Evolutionary conservation across 2,113 vertebrate species (phyloP), one percentile per base, ranked within the genome.

Genomic region (Phaetusa simplex): DNA sequence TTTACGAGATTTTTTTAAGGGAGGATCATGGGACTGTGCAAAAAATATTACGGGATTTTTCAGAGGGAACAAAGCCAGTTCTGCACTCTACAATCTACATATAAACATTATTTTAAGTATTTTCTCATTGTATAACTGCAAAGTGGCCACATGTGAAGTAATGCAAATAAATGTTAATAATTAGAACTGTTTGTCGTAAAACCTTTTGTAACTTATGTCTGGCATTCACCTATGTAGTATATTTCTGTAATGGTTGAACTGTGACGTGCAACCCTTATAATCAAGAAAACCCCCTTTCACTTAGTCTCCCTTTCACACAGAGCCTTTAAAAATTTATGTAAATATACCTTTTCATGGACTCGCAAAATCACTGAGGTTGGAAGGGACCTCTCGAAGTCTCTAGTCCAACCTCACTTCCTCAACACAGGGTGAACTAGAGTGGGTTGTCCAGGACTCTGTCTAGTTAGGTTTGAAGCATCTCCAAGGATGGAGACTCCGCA

Each of bases 361-460:
- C 1, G 3, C 20, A 32, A 47, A 66, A 38, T 58, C 23, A 19
- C 1, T 43, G 58, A n/a, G 27, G 47, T 82, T 76, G 38, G 38
- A 83, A 67, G 47, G 29, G 50, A 53, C 38, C 27, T 90, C 50
- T 82, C 45, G 34, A 71, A 71, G 11, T n/a, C 36, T 81, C 18
- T 38, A n/a, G 64, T 59, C 53, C n/a, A 53, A 15, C 69, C 22
- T 65, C 3, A 1, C 67, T 65, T 73, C 40, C 14, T 90, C 55
- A 32, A 1, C 3, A 4, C 47, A 21, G 8, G 5, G n/a, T 49
- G 58, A 40, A 12, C 12, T 59, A 0, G 0, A 77, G 72, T 0
- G 0, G 3, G 20, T 66, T 67, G 47, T 40, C 23, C 49, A 87
- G 38, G 14, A 38, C 64, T 59, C 6, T 11, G 11, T n/a, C n/a